Conservation (phyloP, 2,888 invertebrate species). For the Diarsia rubi region DNA sequence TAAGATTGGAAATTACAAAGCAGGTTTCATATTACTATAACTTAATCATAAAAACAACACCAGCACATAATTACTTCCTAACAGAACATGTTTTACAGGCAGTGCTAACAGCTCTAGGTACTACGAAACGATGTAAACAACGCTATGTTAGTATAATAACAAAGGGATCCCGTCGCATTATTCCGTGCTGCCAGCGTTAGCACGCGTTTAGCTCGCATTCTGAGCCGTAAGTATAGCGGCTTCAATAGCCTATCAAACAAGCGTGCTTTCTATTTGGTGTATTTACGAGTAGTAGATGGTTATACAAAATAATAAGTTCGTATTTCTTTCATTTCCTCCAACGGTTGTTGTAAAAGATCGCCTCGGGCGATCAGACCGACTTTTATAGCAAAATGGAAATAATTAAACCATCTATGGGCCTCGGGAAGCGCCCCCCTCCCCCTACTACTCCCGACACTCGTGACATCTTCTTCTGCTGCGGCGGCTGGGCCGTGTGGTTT, state of each 20-base stretch:
- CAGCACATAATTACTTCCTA: background rate
- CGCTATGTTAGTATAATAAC: slow-evolving; percentile 14
- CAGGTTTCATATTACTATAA: too few relatives aligned
- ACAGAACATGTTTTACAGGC: background rate
- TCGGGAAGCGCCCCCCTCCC: too few relatives aligned
- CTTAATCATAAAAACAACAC: background rate
- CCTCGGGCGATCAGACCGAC: too few relatives aligned
- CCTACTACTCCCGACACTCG: too few relatives aligned
- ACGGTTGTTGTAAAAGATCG: background rate
- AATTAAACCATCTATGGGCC: too few relatives aligned
- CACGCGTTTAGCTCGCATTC: slow-evolving; percentile 16
- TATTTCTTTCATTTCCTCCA: background rate
- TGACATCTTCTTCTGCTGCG: too few relatives aligned
- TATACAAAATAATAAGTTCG: background rate
- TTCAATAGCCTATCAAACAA: slow-evolving; percentile 19
- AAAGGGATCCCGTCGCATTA: slow-evolving; percentile 25
- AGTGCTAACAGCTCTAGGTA: background rate
- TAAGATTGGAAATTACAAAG: too few relatives aligned
- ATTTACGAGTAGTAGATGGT: background rate
- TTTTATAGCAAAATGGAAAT: too few relatives aligned
- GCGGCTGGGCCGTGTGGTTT: too few relatives aligned
- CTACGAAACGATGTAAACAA: slow-evolving; percentile 17
- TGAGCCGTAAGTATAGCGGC: slow-evolving; percentile 11
- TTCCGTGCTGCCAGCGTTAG: background rate
- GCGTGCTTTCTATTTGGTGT: background rate